Conservation (phyloP, 2,888 invertebrate species). For the Polymixis lichenea region DNA sequence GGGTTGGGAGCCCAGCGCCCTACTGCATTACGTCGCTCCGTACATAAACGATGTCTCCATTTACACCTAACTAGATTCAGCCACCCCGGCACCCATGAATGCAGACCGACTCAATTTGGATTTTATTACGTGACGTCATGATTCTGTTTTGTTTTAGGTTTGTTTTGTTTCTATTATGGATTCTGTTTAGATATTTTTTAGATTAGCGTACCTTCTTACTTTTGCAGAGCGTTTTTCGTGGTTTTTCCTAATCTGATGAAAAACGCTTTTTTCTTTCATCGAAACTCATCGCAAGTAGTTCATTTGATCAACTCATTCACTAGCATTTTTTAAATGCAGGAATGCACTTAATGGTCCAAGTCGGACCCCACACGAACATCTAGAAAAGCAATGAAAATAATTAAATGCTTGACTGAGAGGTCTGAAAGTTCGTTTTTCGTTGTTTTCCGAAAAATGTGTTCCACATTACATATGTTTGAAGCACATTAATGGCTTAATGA, state of each 20-base stretch:
- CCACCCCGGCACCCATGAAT: slow-evolving; percentile 70
- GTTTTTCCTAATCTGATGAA: neutral
- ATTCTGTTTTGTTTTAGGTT: slow-evolving; percentile 48
- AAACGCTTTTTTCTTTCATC: neutral
- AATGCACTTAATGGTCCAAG: neutral
- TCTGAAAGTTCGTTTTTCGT: slow-evolving; percentile 22
- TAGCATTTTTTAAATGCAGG: neutral
- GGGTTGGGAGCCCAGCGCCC: slow-evolving; percentile 85
- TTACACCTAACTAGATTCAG: slow-evolving; percentile 80
- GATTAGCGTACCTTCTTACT: no score
- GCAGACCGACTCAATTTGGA: slow-evolving; percentile 77
- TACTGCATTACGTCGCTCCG: slow-evolving; percentile 80
- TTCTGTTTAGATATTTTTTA: neutral
- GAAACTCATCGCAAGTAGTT: slow-evolving; percentile 8
- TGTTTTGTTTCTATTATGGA: slow-evolving; percentile 39
- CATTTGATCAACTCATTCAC: neutral
- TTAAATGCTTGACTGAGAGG: slow-evolving; percentile 8
- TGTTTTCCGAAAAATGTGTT: slow-evolving; percentile 46
- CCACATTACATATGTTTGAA: slow-evolving; percentile 60
- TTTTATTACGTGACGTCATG: slow-evolving; percentile 73
- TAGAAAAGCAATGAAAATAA: slow-evolving; percentile 29
- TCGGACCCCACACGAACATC: slow-evolving; percentile 15
- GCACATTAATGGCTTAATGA: slow-evolving; percentile 67
- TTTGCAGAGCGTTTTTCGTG: neutral
- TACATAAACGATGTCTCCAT: slow-evolving; percentile 83